phyloP scores from a whole-genome alignment of 2,113 vertebrate genomes.

The Diphyllodes magnificus region DNA sequence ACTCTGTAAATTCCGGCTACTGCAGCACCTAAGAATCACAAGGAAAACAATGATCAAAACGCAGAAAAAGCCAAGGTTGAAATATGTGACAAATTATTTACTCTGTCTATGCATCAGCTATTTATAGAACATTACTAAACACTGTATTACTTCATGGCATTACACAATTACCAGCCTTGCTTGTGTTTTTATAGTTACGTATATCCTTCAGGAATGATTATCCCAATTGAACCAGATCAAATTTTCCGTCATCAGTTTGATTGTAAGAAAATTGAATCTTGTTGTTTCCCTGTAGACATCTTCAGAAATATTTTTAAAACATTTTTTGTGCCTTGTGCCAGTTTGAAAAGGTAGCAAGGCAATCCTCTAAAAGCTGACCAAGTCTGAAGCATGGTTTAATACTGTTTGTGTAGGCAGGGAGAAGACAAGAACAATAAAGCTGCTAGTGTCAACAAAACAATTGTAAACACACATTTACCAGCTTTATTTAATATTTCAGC shows the following conservation, averaged over 20 bases:
- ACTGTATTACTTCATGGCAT: background rate
- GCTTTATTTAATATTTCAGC: background rate
- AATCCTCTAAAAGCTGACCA: background rate
- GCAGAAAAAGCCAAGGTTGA: background rate
- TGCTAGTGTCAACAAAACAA: background rate
- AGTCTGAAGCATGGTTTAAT: background rate
- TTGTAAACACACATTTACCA: background rate
- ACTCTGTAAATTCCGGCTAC: slow-evolving; percentile 95
- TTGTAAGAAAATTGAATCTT: background rate
- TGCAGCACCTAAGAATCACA: slow-evolving; percentile 82
- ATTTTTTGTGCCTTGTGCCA: background rate
- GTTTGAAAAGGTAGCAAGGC: background rate
- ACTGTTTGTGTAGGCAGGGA: background rate
- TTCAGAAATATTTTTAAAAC: background rate
- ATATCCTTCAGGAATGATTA: background rate
- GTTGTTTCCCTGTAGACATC: background rate
- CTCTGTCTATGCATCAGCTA: background rate
- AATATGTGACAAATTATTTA: background rate
- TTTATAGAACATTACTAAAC: background rate
- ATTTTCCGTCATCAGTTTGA: background rate
- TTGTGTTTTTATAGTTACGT: background rate
- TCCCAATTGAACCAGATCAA: background rate
- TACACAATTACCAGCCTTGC: background rate
- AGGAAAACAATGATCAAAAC: background rate
- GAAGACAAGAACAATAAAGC: background rate